Base-by-base conservation (phyloP, 1,140 invertebrate species). In the Drosophila pseudoobscura region DNA sequence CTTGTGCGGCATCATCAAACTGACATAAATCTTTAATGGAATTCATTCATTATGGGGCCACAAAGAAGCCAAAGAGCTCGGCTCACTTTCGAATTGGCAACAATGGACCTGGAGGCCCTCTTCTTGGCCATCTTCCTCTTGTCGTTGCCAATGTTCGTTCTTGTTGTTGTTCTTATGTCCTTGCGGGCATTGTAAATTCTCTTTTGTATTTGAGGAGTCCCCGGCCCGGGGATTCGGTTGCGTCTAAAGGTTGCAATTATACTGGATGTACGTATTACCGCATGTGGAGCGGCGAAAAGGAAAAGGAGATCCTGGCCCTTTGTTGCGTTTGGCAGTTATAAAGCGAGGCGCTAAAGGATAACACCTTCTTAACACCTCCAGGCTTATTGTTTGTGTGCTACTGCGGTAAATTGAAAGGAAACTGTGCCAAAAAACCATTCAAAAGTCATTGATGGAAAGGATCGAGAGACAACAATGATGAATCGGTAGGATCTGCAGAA, bases 21-120 rank as follows among this genome's bases (percentile, higher is more conserved):
- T 90, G 78, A 74, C 80, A 87, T 89, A 90, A 90, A 90, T 91
- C 89, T 91, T 91, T 79, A 87, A 90, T 89, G 85, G 83, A 88
- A 88, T 90, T 90, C 89, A 90, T 90, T 90, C 84, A 90, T 89
- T 90, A 89, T 83, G 84, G 63, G 76, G 76, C 75, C 71, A 52
- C 78, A 76, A 74, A 73, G 75, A 73, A 61, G 61, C 66, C 47
- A 69, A 45, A 69, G 50, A 51, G 43, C 35, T 26, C 41, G 26
- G 44, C 44, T 56, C 46, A 77, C 58, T 58, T 72, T 72, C 62
- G 73, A 69, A 73, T 57, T 54, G 59, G 62, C 73, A 73, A 76
- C 76, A 79, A 76, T 73, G 72, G 66, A 49, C 72, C 76, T 52
- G 51, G 39, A 65, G 62, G 62, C 51, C 51, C 55, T 53, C 22